These are phyloP conservation scores for Eulemur mongoz DNA, from an alignment of 2,797 vertebrate genomes.

Conservation along the genomic window DNA sequence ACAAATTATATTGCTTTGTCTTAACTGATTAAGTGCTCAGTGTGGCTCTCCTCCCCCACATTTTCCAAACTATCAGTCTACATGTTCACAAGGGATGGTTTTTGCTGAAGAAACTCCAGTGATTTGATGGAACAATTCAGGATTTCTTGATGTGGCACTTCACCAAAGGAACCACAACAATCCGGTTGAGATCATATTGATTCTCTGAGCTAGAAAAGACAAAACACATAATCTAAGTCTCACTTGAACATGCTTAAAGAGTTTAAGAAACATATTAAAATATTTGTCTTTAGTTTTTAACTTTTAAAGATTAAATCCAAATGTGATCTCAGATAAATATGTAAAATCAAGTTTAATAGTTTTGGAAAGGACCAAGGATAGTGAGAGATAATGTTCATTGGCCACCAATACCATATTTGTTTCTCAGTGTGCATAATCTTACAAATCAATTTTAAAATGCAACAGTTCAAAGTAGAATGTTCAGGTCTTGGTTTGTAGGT, in stretches of 20 bases:
- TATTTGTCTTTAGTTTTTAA: not conserved
- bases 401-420: not conserved
- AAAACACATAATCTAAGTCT: not conserved
- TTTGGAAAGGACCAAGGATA: not conserved
- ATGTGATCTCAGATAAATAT: not conserved
- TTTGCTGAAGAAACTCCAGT: not conserved
- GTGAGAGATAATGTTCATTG: not conserved
- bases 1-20: constrained; percentile 22
- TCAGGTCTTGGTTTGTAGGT: not conserved
- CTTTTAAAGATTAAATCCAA: not conserved
- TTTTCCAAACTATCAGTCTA: not conserved
- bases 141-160: not conserved
- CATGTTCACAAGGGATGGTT: rapidly evolving
- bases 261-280: not conserved
- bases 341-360: not conserved
- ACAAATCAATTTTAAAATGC: not conserved
- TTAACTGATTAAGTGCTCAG: not conserved
- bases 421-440: not conserved
- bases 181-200: not conserved
- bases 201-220: not conserved
- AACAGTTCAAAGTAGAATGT: not conserved
- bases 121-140: not conserved
- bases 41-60: not conserved
- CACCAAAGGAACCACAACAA: not conserved
- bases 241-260: not conserved